Evolutionary conservation across 2,113 vertebrate genomes (phyloP).

Genomic region (Phyllostomus discolor): DNA sequence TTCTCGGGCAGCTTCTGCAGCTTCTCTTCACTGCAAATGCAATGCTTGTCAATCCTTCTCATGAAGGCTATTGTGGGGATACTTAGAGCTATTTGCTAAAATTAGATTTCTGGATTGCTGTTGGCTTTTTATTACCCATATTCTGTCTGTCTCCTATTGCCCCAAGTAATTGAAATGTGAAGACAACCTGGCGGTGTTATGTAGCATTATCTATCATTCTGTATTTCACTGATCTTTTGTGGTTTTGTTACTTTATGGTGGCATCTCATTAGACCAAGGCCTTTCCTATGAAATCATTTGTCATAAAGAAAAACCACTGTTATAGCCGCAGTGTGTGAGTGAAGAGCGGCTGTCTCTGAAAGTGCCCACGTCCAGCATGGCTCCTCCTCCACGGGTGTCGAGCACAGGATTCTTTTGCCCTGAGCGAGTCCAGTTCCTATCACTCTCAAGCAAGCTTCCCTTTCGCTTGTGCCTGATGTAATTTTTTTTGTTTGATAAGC

Average conservation of each 20-base stretch:
- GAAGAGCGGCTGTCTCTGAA: no score
- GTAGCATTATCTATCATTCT: background rate
- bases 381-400: background rate
- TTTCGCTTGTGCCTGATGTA: background rate
- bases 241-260: background rate
- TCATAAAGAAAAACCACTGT: background rate
- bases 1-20: background rate
- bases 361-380: fast-evolving
- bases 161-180: background rate
- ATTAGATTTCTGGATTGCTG: background rate
- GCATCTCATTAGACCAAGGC: background rate
- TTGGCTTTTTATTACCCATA: background rate
- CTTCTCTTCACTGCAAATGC: background rate
- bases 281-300: background rate
- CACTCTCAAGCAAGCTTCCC: background rate
- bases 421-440: background rate
- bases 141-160: background rate
- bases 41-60: background rate
- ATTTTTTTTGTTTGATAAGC: constrained; percentile 34
- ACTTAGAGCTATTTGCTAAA: constrained; percentile 24
- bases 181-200: background rate
- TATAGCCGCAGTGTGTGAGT: background rate
- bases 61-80: background rate
- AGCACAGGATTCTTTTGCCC: background rate
- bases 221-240: background rate